phyloP scores from a whole-genome alignment of 2,797 vertebrate species.

The Gallinago nigripennis region DNA sequence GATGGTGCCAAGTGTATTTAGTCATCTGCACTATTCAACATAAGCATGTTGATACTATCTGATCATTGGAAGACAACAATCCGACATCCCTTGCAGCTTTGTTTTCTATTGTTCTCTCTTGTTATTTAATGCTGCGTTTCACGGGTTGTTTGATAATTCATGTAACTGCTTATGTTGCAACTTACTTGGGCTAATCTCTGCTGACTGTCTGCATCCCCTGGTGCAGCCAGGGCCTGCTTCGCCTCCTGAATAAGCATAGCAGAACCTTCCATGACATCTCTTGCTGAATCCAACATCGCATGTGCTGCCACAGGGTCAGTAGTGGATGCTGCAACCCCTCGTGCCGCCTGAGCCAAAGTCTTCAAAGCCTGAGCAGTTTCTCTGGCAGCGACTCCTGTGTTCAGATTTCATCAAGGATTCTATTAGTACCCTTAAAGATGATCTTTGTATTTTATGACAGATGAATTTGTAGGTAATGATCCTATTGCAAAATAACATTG shows the following conservation, averaged over 20 bases:
- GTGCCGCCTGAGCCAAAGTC: constrained; percentile 92
- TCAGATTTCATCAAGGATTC: background rate
- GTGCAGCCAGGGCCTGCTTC: constrained; percentile 92
- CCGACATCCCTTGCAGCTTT: background rate
- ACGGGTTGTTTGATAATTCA: background rate
- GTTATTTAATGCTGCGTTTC: background rate
- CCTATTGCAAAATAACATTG: background rate
- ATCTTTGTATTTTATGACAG: background rate
- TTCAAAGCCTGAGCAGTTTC: constrained; percentile 96
- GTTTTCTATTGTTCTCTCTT: background rate
- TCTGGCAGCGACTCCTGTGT: constrained; percentile 91
- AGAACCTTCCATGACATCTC: constrained; percentile 97
- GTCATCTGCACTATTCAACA: background rate
- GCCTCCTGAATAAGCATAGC: constrained; percentile 97
- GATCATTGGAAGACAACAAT: background rate
- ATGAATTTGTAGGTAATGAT: background rate
- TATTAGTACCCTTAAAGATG: background rate
- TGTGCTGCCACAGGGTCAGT: constrained; percentile 87
- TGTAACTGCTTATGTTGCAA: background rate
- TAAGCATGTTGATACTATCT: background rate
- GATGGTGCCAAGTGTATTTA: background rate
- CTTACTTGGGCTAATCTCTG: constrained; percentile 96
- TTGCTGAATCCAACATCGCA: constrained; percentile 94
- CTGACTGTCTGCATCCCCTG: constrained; percentile 95
- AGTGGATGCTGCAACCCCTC: constrained; percentile 94